A percentile compares a stretch with the other conserved stretches of the same genome.
Evolutionary conservation across 2,888 invertebrate genomes (phyloP).

Genomic region (Mesochorus sp.): DNA sequence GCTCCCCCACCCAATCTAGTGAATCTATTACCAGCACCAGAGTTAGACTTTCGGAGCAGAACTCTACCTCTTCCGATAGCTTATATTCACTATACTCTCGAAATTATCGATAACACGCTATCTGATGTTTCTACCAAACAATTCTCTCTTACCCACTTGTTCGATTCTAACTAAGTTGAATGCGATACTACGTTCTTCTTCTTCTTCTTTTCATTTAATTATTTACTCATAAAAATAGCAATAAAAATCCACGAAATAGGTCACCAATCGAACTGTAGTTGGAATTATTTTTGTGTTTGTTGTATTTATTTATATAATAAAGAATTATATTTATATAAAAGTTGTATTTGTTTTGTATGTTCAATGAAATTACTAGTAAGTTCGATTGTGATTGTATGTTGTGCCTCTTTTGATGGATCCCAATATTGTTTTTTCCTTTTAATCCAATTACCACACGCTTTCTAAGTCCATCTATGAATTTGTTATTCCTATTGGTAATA

Average conservation of each 20-base stretch:
- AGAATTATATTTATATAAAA: too few species aligned
- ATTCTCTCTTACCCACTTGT: not conserved
- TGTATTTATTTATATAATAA: too few species aligned
- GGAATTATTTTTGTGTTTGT: too few species aligned
- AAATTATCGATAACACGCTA: slow-evolving; percentile 44
- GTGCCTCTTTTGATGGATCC: too few species aligned
- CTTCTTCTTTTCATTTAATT: not conserved
- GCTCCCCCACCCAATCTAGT: not conserved
- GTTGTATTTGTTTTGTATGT: not conserved
- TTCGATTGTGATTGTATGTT: too few species aligned
- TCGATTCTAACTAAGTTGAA: slow-evolving; percentile 25
- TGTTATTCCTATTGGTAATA: too few species aligned
- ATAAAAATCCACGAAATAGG: not conserved
- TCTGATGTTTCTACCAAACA: not conserved
- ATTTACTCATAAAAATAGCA: not conserved
- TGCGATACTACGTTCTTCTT: too few species aligned
- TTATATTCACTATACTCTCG: not conserved
- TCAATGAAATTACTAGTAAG: too few species aligned
- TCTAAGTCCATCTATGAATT: too few species aligned
- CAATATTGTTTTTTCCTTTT: too few species aligned
- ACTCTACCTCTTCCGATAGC: not conserved
- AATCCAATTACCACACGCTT: too few species aligned
- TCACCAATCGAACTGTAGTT: not conserved
- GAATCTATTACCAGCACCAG: slow-evolving; percentile 24
- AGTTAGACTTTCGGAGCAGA: slow-evolving; percentile 3